Conservation (phyloP, 2,797 vertebrate species). For the Pseudotriccus pelzelni region DNA sequence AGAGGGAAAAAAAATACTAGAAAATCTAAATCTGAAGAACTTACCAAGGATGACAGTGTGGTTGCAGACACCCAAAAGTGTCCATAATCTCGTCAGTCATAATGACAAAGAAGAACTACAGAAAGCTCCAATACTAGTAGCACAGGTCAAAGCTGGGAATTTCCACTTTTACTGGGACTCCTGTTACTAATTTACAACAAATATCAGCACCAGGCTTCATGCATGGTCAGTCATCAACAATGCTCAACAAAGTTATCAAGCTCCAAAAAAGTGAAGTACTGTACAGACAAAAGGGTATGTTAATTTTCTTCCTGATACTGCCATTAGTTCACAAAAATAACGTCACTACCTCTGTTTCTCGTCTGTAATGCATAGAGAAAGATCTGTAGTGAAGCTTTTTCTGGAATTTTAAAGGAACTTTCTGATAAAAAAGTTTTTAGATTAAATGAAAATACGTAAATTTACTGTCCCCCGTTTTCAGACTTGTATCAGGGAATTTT, state of each 20-base stretch:
- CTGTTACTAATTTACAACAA: conserved; percentile 4
- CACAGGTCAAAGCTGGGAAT: background rate
- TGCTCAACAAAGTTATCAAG: background rate
- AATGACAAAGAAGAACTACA: background rate
- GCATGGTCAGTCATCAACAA: background rate
- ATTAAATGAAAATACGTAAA: background rate
- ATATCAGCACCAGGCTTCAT: background rate
- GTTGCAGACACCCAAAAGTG: background rate
- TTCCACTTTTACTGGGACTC: background rate
- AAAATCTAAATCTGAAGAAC: background rate
- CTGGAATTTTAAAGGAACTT: background rate
- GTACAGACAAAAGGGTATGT: background rate
- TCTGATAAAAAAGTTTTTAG: background rate
- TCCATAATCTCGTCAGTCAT: background rate
- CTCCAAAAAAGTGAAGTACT: background rate
- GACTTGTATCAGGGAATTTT: background rate
- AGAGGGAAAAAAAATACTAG: rapidly evolving
- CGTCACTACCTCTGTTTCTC: background rate
- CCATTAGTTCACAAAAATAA: background rate
- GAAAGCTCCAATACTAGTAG: background rate
- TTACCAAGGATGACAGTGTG: background rate
- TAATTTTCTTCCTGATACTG: background rate
- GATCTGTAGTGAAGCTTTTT: background rate
- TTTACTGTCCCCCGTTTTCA: background rate
- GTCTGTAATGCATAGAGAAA: background rate